Conservation (phyloP, 2,113 vertebrate species). For the Notiomystis cincta region DNA sequence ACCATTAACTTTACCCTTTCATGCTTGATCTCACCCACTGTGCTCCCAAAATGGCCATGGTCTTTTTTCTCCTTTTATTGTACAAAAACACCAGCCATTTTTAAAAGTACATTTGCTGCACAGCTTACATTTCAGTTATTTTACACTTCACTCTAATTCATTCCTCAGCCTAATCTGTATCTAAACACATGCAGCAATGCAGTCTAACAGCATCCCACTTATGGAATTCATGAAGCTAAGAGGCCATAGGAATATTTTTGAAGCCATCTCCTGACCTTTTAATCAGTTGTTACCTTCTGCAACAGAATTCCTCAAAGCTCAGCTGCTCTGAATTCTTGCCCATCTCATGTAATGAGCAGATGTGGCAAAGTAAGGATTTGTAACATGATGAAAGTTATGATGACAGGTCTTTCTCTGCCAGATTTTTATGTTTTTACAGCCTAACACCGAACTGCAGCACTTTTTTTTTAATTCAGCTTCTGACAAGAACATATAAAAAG, state of each 20-base stretch:
- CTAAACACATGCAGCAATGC: not conserved
- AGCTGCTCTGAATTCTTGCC: constrained; percentile 24
- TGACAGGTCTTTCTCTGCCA: constrained; percentile 57
- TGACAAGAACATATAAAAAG: constrained; percentile 46
- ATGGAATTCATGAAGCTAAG: not conserved
- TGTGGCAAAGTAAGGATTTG: constrained; percentile 59
- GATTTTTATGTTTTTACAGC: constrained; percentile 56
- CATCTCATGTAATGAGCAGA: constrained; percentile 55
- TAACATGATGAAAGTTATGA: constrained; percentile 60
- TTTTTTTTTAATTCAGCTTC: constrained; percentile 11
- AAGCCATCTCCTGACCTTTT: constrained; percentile 17
- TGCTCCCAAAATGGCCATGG: not conserved
- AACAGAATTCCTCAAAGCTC: constrained; percentile 32
- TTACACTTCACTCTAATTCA: constrained; percentile 37
- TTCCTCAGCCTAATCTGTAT: not conserved
- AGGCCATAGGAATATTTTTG: not conserved
- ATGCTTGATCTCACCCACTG: not conserved
- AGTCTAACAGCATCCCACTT: not conserved
- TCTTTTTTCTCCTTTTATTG: not conserved
- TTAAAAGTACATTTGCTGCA: not conserved
- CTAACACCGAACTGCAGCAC: constrained; percentile 24
- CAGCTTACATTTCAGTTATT: constrained; percentile 44
- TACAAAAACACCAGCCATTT: not conserved
- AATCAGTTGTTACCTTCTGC: constrained; percentile 35
- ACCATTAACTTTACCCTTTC: not conserved